Evolutionary conservation across 1,140 invertebrate species (phyloP), one percentile per base, ranked within the genome.

Genomic region (Parasteatoda tepidariorum): DNA sequence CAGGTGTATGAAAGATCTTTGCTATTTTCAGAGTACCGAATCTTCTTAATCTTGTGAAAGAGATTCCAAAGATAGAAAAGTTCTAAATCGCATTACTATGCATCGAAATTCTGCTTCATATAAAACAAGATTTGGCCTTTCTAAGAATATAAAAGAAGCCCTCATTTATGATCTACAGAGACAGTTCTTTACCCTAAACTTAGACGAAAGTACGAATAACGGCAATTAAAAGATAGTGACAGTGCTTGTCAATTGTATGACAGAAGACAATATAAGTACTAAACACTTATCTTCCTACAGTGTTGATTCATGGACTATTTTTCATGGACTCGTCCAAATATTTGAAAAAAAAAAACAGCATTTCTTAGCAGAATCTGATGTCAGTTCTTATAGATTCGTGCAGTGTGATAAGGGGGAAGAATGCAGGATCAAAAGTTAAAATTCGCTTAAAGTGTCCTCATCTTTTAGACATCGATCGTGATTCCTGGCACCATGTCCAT

Each of bases 381-480:
- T n/a, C n/a, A n/a, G n/a, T n/a, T n/a, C n/a, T n/a, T n/a, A n/a
- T n/a, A n/a, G n/a, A n/a, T n/a, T n/a, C n/a, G n/a, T n/a, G n/a
- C n/a, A n/a, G n/a, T n/a, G n/a, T n/a, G n/a, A n/a, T 67, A 22
- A 24, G 86, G 11, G 87, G 87, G 0, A 57, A 38, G n/a, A 86
- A 87, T 66, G 41, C 48, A 66, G 86, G 87, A 22, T 18, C 87
- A 15, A 87, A 87, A 79, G 68, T 62, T 11, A 83, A 74, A 48
- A 54, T 88, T 0, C 33, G 85, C 28, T 4, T 11, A 11, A 38
- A 64, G 34, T 30, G 79, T 64, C 84, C 59, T 5, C 85, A 87
- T 68, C 84, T 88, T 0, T 30, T 88, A 13, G 86, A 87, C 67
- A 84, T 87, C 2, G 85, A 87, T 85, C 86, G 87, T 2, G 87